Percentiles rank a stretch among this genome's conserved stretches.
Evolutionary conservation across 2,797 vertebrate genomes (phyloP).

Genomic region (Petrocephalus schoutedeni): DNA sequence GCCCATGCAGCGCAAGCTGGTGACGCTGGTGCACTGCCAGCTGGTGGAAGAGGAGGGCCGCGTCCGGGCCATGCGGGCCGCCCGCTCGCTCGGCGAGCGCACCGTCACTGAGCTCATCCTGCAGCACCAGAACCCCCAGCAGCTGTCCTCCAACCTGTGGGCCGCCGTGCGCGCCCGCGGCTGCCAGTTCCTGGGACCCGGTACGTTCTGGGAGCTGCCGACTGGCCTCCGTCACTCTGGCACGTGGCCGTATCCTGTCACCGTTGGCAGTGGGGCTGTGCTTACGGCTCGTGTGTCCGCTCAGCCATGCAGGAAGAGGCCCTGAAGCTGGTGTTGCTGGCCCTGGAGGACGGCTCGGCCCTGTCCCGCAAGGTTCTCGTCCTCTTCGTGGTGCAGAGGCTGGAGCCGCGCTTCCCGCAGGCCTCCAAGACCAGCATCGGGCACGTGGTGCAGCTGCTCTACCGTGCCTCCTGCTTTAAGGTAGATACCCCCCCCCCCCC

Average conservation of each 20-base stretch:
- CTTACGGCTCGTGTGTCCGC: neutral
- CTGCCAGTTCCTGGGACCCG: slow-evolving; percentile 97
- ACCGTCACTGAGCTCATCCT: slow-evolving; percentile 98
- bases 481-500: slow-evolving; percentile 49
- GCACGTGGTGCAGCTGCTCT: slow-evolving; percentile 97
- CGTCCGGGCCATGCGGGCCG: slow-evolving; percentile 93
- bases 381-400: slow-evolving; percentile 96
- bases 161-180: slow-evolving; percentile 93
- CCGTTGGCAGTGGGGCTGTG: neutral
- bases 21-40: slow-evolving; percentile 89
- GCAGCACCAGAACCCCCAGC: slow-evolving; percentile 97
- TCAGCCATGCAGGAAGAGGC: slow-evolving; percentile 98
- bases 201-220: slow-evolving; percentile 57
- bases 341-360: slow-evolving; percentile 94
- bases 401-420: slow-evolving; percentile 96
- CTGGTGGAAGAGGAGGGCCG: slow-evolving; percentile 97
- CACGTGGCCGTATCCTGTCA: neutral
- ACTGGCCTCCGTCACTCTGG: neutral
- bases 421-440: slow-evolving; percentile 99
- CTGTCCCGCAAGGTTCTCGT: slow-evolving; percentile 95
- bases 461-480: slow-evolving; percentile 98
- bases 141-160: slow-evolving; percentile 97
- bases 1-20: slow-evolving; percentile 74
- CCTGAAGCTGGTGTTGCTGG: slow-evolving; percentile 90
- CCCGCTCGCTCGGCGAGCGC: slow-evolving; percentile 89